Percentiles rank a stretch among this genome's conserved stretches.
Evolutionary conservation across 2,113 vertebrate species (phyloP).

Genomic region (Ailurus styani): DNA sequence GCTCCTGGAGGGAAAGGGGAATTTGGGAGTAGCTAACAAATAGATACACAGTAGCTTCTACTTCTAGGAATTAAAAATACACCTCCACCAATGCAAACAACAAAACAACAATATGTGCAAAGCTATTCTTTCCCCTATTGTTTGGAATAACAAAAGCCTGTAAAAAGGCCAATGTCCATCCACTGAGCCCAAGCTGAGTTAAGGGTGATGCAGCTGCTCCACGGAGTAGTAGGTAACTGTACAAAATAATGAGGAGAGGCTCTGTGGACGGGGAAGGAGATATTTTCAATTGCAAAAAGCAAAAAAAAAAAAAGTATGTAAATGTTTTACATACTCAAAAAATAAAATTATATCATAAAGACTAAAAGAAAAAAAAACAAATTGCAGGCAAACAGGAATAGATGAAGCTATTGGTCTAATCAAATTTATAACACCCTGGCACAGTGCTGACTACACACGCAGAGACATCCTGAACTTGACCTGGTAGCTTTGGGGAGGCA

Average conservation of each 20-base stretch:
- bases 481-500: not conserved
- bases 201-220: fast-evolving
- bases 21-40: not conserved
- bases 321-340: not conserved
- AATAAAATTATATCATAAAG: not conserved
- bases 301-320: not conserved
- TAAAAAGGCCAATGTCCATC: not conserved
- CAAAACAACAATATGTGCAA: not conserved
- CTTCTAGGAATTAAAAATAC: not conserved
- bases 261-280: not conserved
- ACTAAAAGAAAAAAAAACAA: not conserved
- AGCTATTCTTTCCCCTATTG: no score
- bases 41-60: not conserved
- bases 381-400: not conserved
- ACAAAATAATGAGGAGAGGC: not conserved
- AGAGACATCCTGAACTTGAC: not conserved
- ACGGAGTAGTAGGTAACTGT: not conserved
- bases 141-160: not conserved
- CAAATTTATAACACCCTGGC: not conserved
- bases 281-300: not conserved
- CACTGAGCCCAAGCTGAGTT: not conserved
- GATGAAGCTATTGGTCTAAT: not conserved
- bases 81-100: not conserved
- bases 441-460: not conserved
- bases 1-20: not conserved